phyloP scores from a whole-genome alignment of 2,797 vertebrate genomes.

The Acestrorhynchus altus region DNA sequence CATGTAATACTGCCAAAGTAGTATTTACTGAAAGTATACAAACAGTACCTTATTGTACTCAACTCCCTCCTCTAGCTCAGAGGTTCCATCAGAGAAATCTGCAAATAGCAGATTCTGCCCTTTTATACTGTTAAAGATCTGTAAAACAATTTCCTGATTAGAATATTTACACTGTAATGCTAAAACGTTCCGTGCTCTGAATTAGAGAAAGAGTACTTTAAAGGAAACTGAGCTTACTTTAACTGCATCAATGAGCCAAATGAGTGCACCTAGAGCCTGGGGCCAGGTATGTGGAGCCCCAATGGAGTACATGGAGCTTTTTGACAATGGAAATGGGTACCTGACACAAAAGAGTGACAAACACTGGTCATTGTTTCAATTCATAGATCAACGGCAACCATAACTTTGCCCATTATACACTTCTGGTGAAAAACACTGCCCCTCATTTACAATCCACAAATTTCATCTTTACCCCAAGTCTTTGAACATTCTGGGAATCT shows the following conservation, averaged over 20 bases:
- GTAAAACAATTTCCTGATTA: constrained; percentile 5
- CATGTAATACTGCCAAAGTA: neutral
- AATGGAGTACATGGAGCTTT: constrained; percentile 96
- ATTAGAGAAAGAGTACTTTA: neutral
- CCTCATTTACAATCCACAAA: neutral
- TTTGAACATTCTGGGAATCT: constrained; percentile 90
- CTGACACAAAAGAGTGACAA: constrained; percentile 68
- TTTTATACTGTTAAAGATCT: constrained; percentile 62
- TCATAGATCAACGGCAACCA: neutral
- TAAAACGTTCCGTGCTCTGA: neutral
- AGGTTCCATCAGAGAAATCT: constrained; percentile 80
- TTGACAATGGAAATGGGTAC: constrained; percentile 93
- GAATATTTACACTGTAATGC: neutral
- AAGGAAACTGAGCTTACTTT: constrained; percentile 82
- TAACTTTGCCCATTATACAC: too few species aligned
- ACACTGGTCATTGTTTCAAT: neutral
- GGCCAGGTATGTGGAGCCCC: constrained; percentile 98
- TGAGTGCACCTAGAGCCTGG: constrained; percentile 89
- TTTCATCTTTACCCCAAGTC: constrained; percentile 82
- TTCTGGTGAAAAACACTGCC: neutral
- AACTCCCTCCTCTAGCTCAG: constrained; percentile 84
- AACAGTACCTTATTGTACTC: constrained; percentile 87
- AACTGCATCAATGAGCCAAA: constrained; percentile 93
- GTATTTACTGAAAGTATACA: neutral
- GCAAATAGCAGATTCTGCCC: constrained; percentile 83